phyloP scores from a whole-genome alignment of 1,140 invertebrate genomes.

The Euborellia annulipes region DNA sequence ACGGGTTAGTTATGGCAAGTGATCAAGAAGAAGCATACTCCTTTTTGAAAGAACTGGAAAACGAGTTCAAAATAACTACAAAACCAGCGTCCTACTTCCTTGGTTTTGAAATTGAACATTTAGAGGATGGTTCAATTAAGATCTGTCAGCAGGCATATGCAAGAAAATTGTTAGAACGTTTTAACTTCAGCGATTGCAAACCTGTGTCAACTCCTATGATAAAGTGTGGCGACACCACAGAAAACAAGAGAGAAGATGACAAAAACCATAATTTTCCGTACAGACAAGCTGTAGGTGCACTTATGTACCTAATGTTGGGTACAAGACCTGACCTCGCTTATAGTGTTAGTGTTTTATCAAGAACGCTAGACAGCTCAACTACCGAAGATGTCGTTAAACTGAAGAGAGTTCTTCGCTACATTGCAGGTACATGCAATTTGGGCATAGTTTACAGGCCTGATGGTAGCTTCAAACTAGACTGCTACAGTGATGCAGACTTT shows the following conservation, averaged over 20 bases:
- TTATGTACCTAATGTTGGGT: constrained; percentile 25
- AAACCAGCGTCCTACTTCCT: too few relatives aligned
- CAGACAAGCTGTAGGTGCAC: constrained; percentile 23
- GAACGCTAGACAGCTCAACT: constrained; percentile 24
- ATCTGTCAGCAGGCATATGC: constrained; percentile 18
- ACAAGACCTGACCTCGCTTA: constrained; percentile 23
- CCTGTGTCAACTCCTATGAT: constrained; percentile 18
- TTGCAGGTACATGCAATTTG: constrained; percentile 19
- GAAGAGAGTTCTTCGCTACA: constrained; percentile 23
- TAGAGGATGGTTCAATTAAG: too few relatives aligned
- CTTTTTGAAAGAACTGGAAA: too few relatives aligned
- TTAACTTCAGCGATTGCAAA: constrained; percentile 17
- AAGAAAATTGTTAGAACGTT: constrained; percentile 16
- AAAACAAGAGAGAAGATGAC: constrained; percentile 20
- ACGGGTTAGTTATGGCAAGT: too few relatives aligned
- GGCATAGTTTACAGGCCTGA: constrained; percentile 21
- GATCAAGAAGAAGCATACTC: too few relatives aligned
- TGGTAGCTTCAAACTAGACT: too few relatives aligned
- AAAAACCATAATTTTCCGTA: constrained; percentile 20
- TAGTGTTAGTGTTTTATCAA: constrained; percentile 13
- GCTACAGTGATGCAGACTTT: constrained; percentile 25
- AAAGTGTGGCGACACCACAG: too few relatives aligned
- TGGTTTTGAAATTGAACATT: too few relatives aligned
- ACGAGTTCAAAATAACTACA: too few relatives aligned
- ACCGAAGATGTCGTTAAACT: constrained; percentile 18